Conservation (phyloP, 2,888 invertebrate genomes). For the Archips xylosteana region DNA sequence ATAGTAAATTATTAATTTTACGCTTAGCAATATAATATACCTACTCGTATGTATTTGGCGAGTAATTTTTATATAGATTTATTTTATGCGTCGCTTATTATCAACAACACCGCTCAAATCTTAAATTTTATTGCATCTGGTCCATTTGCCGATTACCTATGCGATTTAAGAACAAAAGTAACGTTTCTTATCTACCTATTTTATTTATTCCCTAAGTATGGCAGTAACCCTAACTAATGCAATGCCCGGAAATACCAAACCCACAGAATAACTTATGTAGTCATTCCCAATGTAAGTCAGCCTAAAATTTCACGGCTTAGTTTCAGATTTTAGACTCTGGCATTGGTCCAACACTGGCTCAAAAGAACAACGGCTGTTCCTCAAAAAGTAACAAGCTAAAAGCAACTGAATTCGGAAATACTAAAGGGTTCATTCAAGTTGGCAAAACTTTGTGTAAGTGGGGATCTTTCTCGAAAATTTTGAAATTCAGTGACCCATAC, state of each 20-base stretch:
- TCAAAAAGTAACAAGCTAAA: slow-evolving; percentile 29
- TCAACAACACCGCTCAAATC: too few relatives aligned
- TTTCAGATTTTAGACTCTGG: slow-evolving; percentile 50
- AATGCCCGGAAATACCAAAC: background rate
- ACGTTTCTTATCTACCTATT: too few relatives aligned
- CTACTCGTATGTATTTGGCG: too few relatives aligned
- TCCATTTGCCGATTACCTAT: too few relatives aligned
- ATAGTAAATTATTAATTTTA: too few relatives aligned
- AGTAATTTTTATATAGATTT: too few relatives aligned
- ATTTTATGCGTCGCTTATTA: too few relatives aligned
- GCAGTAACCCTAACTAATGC: background rate
- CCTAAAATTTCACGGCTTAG: slow-evolving; percentile 50
- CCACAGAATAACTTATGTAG: background rate
- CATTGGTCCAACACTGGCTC: slow-evolving; percentile 45
- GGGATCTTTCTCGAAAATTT: slow-evolving; percentile 17
- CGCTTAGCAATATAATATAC: too few relatives aligned
- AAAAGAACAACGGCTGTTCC: slow-evolving; percentile 19
- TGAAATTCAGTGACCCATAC: slow-evolving; percentile 40
- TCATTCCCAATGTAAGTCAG: slow-evolving; percentile 44
- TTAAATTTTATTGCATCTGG: too few relatives aligned
- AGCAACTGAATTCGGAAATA: slow-evolving; percentile 37
- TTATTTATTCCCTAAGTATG: too few relatives aligned
- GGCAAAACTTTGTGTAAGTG: slow-evolving; percentile 3
- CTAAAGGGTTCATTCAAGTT: background rate
- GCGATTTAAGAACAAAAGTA: too few relatives aligned